Conservation (phyloP, 2,113 vertebrate species). For the Sorex fumeus region DNA sequence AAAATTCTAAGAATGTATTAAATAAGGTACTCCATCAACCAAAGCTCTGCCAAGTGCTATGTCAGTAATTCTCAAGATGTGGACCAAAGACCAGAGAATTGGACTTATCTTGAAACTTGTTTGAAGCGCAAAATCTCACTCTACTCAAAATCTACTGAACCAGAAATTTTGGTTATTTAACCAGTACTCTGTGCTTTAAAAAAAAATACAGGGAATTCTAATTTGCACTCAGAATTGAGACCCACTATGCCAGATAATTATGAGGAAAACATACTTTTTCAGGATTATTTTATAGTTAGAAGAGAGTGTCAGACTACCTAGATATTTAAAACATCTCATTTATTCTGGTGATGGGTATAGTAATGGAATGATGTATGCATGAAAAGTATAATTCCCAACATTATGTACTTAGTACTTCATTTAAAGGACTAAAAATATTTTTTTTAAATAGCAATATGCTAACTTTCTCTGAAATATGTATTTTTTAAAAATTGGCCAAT, state of each 20-base stretch:
- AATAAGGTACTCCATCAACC: background rate
- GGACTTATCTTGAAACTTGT: background rate
- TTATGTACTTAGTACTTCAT: too few relatives aligned
- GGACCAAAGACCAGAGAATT: background rate
- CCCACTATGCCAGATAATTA: background rate
- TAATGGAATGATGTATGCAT: too few relatives aligned
- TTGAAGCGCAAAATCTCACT: background rate
- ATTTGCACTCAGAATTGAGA: conserved; percentile 7
- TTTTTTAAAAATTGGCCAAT: conserved; percentile 10
- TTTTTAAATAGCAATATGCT: background rate
- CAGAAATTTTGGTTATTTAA: background rate
- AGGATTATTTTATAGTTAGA: background rate
- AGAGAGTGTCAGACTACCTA: conserved; percentile 9
- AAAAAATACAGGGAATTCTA: background rate
- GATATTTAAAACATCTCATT: background rate
- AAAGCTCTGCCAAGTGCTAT: background rate
- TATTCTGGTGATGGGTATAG: too few relatives aligned
- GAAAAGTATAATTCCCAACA: too few relatives aligned
- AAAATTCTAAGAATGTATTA: conserved; percentile 6
- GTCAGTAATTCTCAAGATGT: background rate
- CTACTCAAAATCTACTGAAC: background rate
- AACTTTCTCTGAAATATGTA: background rate
- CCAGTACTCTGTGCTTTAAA: background rate
- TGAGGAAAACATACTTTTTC: background rate
- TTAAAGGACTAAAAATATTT: too few relatives aligned